A percentile compares a stretch with the other conserved stretches of the same genome.
Conservation (phyloP, 2,113 vertebrate genomes). For the Bos indicus region DNA sequence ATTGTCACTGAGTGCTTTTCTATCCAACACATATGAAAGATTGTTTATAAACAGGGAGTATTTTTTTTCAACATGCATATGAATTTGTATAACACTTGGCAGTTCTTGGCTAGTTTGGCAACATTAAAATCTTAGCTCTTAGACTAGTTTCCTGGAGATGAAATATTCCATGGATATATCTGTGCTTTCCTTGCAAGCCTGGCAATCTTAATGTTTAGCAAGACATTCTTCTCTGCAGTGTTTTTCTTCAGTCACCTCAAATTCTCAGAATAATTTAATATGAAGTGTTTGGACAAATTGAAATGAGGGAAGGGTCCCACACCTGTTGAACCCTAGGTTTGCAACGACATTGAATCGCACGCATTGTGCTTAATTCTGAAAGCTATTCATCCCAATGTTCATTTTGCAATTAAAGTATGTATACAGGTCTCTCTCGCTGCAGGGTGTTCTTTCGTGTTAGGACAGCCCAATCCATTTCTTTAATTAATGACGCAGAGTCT, state of each 20-base stretch:
- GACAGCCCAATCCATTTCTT: not conserved
- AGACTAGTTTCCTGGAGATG: not conserved
- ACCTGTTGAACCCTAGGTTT: not conserved
- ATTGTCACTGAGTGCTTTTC: constrained; percentile 31
- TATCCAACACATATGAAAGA: constrained; percentile 17
- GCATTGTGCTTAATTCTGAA: not conserved
- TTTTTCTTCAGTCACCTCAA: constrained; percentile 2
- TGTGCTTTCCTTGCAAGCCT: not conserved
- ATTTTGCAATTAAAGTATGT: not conserved
- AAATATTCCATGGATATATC: not conserved
- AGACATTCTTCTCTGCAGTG: not conserved
- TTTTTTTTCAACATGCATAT: constrained; percentile 8
- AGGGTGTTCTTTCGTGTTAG: not conserved
- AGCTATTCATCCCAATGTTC: not conserved
- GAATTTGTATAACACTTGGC: constrained; percentile 11
- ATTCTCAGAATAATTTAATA: not conserved
- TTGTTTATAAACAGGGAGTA: constrained; percentile 37
- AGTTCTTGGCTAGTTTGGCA: constrained; percentile 19
- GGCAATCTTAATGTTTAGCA: not conserved
- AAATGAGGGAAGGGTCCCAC: not conserved
- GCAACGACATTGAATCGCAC: not conserved
- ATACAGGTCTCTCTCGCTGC: not conserved
- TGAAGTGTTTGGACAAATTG: not conserved
- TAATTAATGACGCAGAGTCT: not conserved
- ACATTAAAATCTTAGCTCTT: constrained; percentile 11